Base-by-base conservation (phyloP, 2,888 invertebrate species). In the Peribatodes rhomboidaria region DNA sequence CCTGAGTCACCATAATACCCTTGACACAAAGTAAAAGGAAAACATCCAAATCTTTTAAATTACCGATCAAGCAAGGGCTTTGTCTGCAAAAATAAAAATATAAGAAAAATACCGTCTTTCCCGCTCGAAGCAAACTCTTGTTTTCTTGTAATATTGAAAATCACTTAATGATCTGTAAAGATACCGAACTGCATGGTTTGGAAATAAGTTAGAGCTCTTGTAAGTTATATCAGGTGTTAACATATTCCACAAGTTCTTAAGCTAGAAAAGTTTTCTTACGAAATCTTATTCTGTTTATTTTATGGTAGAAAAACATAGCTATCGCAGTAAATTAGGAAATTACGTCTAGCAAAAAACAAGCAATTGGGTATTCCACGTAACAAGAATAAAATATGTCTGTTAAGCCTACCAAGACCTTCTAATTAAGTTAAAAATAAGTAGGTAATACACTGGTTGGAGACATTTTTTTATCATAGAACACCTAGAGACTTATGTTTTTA, bases 111-210 rank as follows among this genome's bases (percentile, higher is more conserved):
- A 37, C 52, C 35, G 44, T 39, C 39, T 16, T 37, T 18, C n/a
- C 16, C 6, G 46, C 22, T 52, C 11, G 22, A 42, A 35, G 22
- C 27, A 54, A 54, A 61, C 31, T 4, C 37, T 44, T 37, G n/a
- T 11, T 37, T 46, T 16, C 52, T 27, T 18, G 31, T 44, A 60
- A 60, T 53, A 53, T 53, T 53, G 52, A 14, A 46, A 46, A 61
- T 47, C 54, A 53, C 47, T 39, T 61, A 61, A 61, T 54, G 61
- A 41, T 54, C 39, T 22, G 61, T 47, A 41, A 61, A 61, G 61
- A 54, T 61, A 61, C 31, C 37, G 37, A 14, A 60, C 13, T 39
- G 22, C 4, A 22, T 53, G 53, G 39, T 39, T 39, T 53, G 22
- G 22, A 39, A 39, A 39, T 52, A 52, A 11, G 3, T 39, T 53